Evolutionary conservation across 2,797 vertebrate genomes (phyloP), one percentile per base, ranked within the genome.

Genomic region (Hoplostethus atlanticus): DNA sequence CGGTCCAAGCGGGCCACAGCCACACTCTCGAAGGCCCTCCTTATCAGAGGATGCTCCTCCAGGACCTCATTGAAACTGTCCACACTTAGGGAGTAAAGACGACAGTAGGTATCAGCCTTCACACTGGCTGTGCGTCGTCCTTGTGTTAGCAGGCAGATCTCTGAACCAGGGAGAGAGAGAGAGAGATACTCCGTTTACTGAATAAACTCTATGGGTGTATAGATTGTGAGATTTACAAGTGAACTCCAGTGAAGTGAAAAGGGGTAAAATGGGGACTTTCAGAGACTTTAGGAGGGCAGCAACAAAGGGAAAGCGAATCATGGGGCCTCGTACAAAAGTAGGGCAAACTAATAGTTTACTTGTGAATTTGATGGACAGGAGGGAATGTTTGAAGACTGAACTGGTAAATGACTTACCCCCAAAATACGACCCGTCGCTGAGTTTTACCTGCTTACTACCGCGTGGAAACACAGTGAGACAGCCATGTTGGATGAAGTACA

Each of bases 11-110:
- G 93, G 87, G 98, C 96, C 92, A 97, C 94, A 16, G 98, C 98
- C 69, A 96, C 97, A 0, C 95, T 96, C 93, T 99, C 98, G 0
- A 99, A 99, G 9, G 97, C 97, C 47, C 95, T 88, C 52, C 98
- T 94, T 96, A 99, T 98, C 93, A 98, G 94, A 21, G 98, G 98
- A 42, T 98, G 97, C 80, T 98, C 97, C 89, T 99, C 98, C 36
- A 99, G 94, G 71, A 98, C 98, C 15, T 98, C 97, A 0, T 97
- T 97, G 92, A 99, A 99, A 63, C 96, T 96, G 64, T 98, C 96
- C 91, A 98, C 98, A 0, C 97, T 96, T 70, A 98, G 87, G 0
- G 98, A 99, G 89, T 98, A 99, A 31, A 99, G 96, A 72, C 98
- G 96, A 74, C 98, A 99, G 92, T 98, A 99, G 57, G 97, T 98